These are phyloP conservation scores for Oreochromis mossambicus DNA, from an alignment of 2,797 vertebrate species.

Conservation along the genomic window DNA sequence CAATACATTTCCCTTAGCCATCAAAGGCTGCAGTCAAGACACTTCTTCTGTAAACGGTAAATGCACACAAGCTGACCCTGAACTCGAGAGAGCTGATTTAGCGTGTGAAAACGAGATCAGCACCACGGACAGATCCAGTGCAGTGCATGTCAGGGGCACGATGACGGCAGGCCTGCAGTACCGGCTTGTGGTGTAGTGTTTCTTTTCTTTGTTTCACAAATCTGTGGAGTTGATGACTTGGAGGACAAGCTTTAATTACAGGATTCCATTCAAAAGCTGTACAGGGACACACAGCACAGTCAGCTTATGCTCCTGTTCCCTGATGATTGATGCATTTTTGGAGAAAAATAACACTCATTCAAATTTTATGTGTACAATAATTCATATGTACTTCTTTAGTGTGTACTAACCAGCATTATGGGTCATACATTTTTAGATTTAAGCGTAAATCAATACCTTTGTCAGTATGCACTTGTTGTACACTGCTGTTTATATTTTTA, in stretches of 20 bases:
- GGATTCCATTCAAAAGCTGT: background rate
- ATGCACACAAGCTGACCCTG: conserved; percentile 43
- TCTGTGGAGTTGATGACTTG: background rate
- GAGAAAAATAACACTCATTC: background rate
- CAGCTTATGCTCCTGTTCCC: background rate
- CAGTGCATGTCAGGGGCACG: conserved; percentile 16
- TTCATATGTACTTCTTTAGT: background rate
- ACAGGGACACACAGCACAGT: background rate
- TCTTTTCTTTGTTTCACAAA: background rate
- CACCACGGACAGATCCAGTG: conserved; percentile 51
- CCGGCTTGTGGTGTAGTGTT: background rate
- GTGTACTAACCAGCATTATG: background rate
- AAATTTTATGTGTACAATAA: background rate
- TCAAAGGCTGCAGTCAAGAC: conserved; percentile 41
- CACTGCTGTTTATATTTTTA: background rate
- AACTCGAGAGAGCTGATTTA: conserved; percentile 58
- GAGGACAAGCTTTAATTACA: background rate
- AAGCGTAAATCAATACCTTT: background rate
- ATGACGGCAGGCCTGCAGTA: conserved; percentile 26
- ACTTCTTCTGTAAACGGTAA: conserved; percentile 32
- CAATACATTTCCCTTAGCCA: conserved; percentile 13
- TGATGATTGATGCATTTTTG: background rate
- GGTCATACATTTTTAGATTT: background rate
- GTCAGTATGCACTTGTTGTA: background rate
- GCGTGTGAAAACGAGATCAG: conserved; percentile 58